Conservation (phyloP, 2,888 invertebrate genomes). For the Mimas tiliae region DNA sequence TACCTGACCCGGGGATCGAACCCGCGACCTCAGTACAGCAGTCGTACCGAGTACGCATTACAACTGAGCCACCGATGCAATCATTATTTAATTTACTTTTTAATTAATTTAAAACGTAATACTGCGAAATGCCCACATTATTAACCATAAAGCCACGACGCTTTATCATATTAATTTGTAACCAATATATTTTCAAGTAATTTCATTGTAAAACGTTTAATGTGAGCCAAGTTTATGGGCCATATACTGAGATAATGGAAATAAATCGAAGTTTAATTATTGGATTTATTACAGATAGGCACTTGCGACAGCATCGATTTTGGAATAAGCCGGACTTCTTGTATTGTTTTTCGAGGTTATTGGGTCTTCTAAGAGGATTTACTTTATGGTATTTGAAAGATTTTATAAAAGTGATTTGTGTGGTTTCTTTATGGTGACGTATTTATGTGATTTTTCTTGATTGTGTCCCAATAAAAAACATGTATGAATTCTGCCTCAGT, state of each 20-base stretch:
- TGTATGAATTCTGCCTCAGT: too few species aligned
- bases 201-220: conserved; percentile 18
- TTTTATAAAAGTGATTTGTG: too few species aligned
- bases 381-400: neutral
- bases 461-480: too few species aligned
- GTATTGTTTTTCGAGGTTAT: neutral
- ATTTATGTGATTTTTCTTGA: too few species aligned
- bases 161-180: conserved; percentile 17
- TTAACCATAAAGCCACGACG: neutral
- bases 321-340: neutral
- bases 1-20: too few species aligned
- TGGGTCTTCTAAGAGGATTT: too few species aligned
- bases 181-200: conserved; percentile 15
- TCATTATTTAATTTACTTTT: neutral
- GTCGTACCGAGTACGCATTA: neutral
- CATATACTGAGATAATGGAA: conserved; percentile 20
- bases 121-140: neutral
- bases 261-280: conserved; percentile 24
- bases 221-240: conserved; percentile 14
- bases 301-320: neutral
- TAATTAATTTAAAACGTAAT: neutral
- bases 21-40: too few species aligned
- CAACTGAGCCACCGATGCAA: too few species aligned
- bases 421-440: too few species aligned
- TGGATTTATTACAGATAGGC: conserved; percentile 8